Conservation (phyloP, 2,888 invertebrate species). For the Oscheius sp. region DNA sequence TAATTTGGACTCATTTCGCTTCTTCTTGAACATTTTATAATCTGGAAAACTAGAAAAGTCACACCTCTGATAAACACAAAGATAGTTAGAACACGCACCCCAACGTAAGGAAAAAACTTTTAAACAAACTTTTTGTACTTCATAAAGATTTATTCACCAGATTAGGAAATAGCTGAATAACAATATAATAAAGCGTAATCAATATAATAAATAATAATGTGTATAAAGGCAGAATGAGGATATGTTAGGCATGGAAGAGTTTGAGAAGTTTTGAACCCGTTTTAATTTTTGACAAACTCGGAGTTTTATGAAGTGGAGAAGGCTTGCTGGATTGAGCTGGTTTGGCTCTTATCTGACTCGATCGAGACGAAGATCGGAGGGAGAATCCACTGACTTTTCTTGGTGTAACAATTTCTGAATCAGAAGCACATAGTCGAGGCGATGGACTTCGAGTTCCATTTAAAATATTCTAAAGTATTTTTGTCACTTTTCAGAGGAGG, state of each 20-base stretch:
- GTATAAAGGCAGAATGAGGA: background rate
- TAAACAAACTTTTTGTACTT: too few species aligned
- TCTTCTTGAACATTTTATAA: constrained; percentile 7
- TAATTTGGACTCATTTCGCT: constrained; percentile 23
- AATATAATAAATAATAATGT: background rate
- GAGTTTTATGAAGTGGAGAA: constrained; percentile 49
- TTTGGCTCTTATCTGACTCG: constrained; percentile 48
- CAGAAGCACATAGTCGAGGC: constrained; percentile 58
- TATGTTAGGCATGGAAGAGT: constrained; percentile 51
- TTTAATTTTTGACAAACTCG: constrained; percentile 53
- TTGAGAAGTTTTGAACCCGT: constrained; percentile 60
- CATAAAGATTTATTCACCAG: too few species aligned
- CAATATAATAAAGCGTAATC: too few species aligned
- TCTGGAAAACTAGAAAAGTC: background rate
- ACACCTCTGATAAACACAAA: too few species aligned
- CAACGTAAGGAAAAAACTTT: too few species aligned
- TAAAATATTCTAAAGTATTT: constrained; percentile 34
- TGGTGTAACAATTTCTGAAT: constrained; percentile 59
- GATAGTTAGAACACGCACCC: too few species aligned
- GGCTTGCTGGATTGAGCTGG: constrained; percentile 35
- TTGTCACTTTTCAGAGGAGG: background rate
- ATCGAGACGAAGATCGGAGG: constrained; percentile 48
- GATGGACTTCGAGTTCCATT: constrained; percentile 59
- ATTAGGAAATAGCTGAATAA: too few species aligned
- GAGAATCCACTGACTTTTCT: constrained; percentile 48